phyloP scores from a whole-genome alignment of 30 jellyfish, hydroid and myxozoan genomes.

The Hydractinia symbiolongicarpus region DNA sequence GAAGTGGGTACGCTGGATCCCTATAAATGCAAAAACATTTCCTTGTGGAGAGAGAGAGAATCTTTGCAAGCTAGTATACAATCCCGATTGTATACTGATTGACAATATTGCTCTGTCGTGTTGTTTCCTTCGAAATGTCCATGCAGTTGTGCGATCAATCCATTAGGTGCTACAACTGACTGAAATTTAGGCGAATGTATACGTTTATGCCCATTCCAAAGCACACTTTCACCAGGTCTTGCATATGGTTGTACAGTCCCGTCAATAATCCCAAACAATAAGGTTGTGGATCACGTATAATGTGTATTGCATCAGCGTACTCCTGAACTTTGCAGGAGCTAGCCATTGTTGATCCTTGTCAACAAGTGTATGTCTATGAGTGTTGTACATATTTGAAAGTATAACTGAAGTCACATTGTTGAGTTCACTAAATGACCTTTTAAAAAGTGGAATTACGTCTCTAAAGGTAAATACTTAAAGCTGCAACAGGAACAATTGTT shows the following conservation, averaged over 20 bases:
- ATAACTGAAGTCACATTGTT: neutral
- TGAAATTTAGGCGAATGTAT: constrained; percentile 5
- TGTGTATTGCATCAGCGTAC: neutral
- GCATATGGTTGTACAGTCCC: neutral
- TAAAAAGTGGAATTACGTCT: neutral
- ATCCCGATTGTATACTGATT: neutral
- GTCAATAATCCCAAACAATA: too few species aligned
- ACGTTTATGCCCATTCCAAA: neutral
- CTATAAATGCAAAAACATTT: constrained; percentile 32
- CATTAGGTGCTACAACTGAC: constrained; percentile 6
- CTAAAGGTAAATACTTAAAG: neutral
- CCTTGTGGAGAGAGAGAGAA: constrained; percentile 17
- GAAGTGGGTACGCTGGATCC: constrained; percentile 26
- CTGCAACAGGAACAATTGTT: neutral
- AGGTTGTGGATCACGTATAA: neutral
- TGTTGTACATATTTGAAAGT: neutral
- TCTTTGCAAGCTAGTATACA: neutral
- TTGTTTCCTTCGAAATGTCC: too few species aligned
- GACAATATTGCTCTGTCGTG: neutral
- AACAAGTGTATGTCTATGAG: neutral
- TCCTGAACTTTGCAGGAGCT: neutral
- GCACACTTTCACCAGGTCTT: neutral
- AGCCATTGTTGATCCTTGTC: neutral
- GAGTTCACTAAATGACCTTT: too few species aligned
- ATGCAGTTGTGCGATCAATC: too few species aligned